Conservation (phyloP, 2,888 invertebrate genomes). For the Octonoba sinensis region DNA sequence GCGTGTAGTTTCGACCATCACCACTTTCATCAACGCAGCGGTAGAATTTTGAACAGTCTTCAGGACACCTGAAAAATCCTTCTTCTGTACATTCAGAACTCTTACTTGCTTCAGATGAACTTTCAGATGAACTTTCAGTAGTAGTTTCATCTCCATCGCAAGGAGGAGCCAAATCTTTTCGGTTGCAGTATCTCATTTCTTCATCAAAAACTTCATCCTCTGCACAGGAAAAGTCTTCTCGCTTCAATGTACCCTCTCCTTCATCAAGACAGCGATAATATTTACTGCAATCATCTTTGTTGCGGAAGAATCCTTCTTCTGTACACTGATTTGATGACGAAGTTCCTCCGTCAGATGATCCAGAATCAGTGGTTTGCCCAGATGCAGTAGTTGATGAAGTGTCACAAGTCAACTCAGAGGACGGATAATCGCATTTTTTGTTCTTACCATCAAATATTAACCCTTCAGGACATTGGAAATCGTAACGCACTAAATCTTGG, state of each 20-base stretch:
- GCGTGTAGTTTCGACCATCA: conserved; percentile 25
- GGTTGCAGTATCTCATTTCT: conserved; percentile 56
- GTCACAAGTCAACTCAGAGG: conserved; percentile 47
- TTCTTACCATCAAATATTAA: conserved; percentile 63
- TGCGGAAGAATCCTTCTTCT: conserved; percentile 66
- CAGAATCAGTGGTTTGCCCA: not conserved
- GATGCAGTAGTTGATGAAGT: conserved; percentile 2
- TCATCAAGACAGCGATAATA: conserved; percentile 66
- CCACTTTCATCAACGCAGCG: conserved; percentile 62
- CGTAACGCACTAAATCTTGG: conserved; percentile 33
- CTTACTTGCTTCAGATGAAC: not conserved
- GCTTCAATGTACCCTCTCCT: conserved; percentile 40
- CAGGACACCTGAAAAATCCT: conserved; percentile 64
- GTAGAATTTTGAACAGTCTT: conserved; percentile 65
- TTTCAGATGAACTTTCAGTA: not conserved
- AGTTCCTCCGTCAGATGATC: not conserved
- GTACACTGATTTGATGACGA: conserved; percentile 47
- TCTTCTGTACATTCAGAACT: conserved; percentile 38
- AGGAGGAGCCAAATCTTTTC: conserved; percentile 46
- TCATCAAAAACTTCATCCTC: conserved; percentile 62
- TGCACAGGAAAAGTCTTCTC: conserved; percentile 49
- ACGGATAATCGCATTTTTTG: conserved; percentile 64
- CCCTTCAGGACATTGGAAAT: conserved; percentile 64
- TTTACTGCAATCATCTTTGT: conserved; percentile 66
- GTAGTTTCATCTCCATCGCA: conserved; percentile 13